A percentile compares a stretch with the other conserved stretches of the same genome.
Conservation (phyloP, 2,113 vertebrate species). For the Herpailurus yagouaroundi region DNA sequence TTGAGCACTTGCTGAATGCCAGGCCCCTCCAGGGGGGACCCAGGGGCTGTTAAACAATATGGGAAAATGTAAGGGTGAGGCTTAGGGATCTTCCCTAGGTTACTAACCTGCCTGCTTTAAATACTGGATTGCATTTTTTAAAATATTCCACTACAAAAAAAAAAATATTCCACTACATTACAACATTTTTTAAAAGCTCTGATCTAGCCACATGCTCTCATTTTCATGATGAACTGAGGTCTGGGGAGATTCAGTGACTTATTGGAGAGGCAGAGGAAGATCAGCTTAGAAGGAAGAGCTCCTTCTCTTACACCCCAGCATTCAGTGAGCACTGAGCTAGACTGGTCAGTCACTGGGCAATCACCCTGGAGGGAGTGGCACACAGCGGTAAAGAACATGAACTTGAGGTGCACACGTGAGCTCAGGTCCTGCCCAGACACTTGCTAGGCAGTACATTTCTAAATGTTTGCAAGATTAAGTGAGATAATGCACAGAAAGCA, state of each 20-base stretch:
- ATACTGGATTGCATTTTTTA: neutral
- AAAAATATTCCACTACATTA: neutral
- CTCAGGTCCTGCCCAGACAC: neutral
- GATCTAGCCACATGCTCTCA: neutral
- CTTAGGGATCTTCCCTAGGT: neutral
- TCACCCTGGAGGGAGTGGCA: neutral
- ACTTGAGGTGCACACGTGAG: neutral
- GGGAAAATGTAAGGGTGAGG: neutral
- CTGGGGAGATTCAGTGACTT: neutral
- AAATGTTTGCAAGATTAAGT: neutral
- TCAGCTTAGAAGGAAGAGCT: neutral
- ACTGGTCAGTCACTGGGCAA: neutral
- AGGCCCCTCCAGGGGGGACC: neutral
- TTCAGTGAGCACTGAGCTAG: neutral
- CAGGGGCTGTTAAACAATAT: neutral
- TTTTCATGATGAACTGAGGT: neutral
- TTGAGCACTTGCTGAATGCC: neutral
- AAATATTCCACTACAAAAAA: neutral
- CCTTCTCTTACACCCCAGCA: neutral
- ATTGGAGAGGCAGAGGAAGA: neutral
- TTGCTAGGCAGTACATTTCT: neutral
- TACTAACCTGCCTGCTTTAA: neutral
- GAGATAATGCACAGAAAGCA: neutral
- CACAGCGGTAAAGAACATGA: neutral
- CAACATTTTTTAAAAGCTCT: constrained; percentile 35